Base-by-base conservation (phyloP, 2,888 invertebrate genomes). In the Campaea margaritaria region DNA sequence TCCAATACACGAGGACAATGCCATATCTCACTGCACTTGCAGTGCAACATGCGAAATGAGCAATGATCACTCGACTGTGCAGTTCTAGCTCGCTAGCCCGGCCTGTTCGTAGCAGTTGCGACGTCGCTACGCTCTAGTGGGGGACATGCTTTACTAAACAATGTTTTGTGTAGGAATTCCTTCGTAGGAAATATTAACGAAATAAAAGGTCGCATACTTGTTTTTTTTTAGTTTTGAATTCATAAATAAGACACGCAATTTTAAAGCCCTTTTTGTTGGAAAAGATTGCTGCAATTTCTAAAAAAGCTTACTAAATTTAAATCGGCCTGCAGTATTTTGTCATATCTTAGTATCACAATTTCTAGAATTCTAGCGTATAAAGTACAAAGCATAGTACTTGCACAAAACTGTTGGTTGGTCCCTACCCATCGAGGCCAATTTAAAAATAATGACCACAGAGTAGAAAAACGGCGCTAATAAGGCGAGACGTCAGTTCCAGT, bases 91-190 rank as follows among this genome's bases (percentile, higher is more conserved):
- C 9, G 34, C 34, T 9, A 9, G 34, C 34, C 2, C 34, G 11
- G 21, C 21, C 21, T 21, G 21, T 21, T 21, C 21, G 21, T 21
- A 21, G 21, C 21, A 21, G 21, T 5, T 21, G 5, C 21, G 21
- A 21, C 21, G 21, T 21, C 31, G 10, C 53, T 53, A 49, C 53
- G 55, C 41, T 16, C 9, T 28, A 44, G 31, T 58, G 53, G 53
- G 9, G 31, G 15, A 43, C 58, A 50, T 28, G 55, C 52, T 44
- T 62, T 60, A 58, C 54, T 59, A n/a, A 42, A 52, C 54, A 56
- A 44, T 47, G 52, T 36, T 34, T 48, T 45, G 15, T 45, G 11
- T 11, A 43, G 28, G 44, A 38, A 41, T 41, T 47, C 28, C 21
- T 43, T 15, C 7, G 13, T 16, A 42, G 10, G 21, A 55, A 56